phyloP scores from a whole-genome alignment of 2,888 invertebrate genomes.

The Agonum fuliginosum region DNA sequence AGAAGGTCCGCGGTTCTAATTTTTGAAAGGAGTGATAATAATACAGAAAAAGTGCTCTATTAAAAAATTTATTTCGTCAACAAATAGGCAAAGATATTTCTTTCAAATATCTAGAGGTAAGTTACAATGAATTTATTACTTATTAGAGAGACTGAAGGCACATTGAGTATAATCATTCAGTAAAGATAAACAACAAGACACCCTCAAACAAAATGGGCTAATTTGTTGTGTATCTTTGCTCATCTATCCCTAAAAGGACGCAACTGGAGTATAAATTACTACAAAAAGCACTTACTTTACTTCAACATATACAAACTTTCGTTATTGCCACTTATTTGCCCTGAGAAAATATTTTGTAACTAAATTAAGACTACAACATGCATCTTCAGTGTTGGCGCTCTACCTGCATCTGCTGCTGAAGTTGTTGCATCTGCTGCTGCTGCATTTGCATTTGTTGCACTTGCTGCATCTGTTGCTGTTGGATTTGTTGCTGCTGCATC shows the following conservation, averaged over 20 bases:
- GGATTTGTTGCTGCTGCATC: constrained; percentile 71
- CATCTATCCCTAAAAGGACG: constrained; percentile 46
- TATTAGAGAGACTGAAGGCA: constrained; percentile 55
- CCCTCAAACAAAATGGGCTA: too few species aligned
- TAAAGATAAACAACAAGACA: too few species aligned
- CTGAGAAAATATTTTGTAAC: constrained; percentile 60
- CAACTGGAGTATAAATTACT: constrained; percentile 54
- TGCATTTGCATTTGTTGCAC: constrained; percentile 73
- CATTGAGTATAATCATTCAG: constrained; percentile 45
- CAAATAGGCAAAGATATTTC: constrained; percentile 45
- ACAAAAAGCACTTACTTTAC: constrained; percentile 44
- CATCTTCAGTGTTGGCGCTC: constrained; percentile 69
- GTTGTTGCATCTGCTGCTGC: constrained; percentile 73
- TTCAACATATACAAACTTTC: constrained; percentile 53
- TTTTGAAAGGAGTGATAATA: constrained; percentile 52
- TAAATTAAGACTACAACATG: constrained; percentile 52
- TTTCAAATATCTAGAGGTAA: constrained; percentile 42
- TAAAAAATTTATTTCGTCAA: constrained; percentile 56
- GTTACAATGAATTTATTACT: constrained; percentile 47
- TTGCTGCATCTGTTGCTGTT: constrained; percentile 77
- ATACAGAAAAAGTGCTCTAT: constrained; percentile 53
- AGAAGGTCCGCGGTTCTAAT: background rate
- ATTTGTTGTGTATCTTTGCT: too few species aligned
- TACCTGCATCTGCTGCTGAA: constrained; percentile 80
- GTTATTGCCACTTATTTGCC: constrained; percentile 62